Conservation (phyloP, 2,797 vertebrate genomes). For the Myripristis jacobus region DNA sequence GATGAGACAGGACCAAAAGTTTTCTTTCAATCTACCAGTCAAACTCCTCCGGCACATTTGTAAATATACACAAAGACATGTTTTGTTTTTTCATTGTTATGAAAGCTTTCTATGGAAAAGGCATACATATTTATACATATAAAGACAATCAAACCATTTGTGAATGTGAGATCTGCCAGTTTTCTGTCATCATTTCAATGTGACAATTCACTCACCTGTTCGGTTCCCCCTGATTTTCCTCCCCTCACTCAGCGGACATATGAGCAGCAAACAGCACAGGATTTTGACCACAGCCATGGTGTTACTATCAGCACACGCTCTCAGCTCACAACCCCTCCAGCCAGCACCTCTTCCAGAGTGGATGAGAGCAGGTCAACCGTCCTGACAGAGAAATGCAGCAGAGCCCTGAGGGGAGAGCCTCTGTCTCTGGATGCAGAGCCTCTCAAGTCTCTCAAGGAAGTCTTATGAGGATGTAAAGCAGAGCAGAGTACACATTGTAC, state of each 20-base stretch:
- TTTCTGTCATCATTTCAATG: background rate
- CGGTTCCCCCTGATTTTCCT: constrained; percentile 66
- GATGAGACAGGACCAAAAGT: background rate
- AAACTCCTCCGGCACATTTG: background rate
- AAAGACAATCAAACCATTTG: background rate
- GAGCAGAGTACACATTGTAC: constrained; percentile 22
- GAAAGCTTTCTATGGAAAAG: too few species aligned
- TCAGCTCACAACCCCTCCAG: constrained; percentile 30
- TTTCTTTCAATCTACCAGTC: constrained; percentile 1
- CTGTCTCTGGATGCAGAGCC: constrained; percentile 12
- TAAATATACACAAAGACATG: too few species aligned
- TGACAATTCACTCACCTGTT: constrained; percentile 72
- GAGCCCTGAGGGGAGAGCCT: constrained; percentile 20
- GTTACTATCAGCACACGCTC: constrained; percentile 1
- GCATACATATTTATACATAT: background rate
- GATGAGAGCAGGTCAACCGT: constrained; percentile 14
- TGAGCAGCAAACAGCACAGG: constrained; percentile 74
- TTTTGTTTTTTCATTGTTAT: too few species aligned
- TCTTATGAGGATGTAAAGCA: constrained; percentile 24
- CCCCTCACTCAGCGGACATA: constrained; percentile 67
- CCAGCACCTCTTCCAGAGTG: constrained; percentile 18
- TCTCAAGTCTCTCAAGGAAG: constrained; percentile 33
- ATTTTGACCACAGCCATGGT: constrained; percentile 72
- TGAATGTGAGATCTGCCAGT: background rate
- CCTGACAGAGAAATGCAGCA: constrained; percentile 2